These are phyloP conservation scores for Pelobates fuscus DNA, from an alignment of 2,113 vertebrate genomes.

Conservation along the genomic window DNA sequence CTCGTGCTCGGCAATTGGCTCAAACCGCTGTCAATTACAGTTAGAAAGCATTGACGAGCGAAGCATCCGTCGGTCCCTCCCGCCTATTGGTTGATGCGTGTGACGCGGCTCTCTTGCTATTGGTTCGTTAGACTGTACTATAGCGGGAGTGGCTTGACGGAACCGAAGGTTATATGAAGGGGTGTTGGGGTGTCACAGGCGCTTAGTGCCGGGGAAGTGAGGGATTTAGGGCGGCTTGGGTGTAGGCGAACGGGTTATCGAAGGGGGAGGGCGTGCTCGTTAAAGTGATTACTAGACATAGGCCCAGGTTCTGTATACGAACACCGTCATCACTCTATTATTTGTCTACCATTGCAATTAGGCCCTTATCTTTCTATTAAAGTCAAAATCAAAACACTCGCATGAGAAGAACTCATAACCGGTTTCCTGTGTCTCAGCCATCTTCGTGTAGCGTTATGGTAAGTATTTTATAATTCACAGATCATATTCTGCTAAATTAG, in stretches of 20 bases:
- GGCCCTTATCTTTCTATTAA: background rate
- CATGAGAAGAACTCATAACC: background rate
- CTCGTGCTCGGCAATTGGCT: background rate
- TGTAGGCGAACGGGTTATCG: background rate
- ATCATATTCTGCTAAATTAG: background rate
- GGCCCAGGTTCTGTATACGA: background rate
- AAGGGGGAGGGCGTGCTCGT: background rate
- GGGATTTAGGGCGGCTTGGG: background rate
- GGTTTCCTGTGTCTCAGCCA: background rate
- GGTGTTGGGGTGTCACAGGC: slow-evolving; percentile 11
- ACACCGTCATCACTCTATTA: background rate
- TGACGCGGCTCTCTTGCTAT: background rate
- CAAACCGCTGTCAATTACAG: background rate
- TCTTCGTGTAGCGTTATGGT: slow-evolving; percentile 22
- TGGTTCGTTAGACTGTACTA: background rate
- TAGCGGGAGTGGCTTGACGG: background rate
- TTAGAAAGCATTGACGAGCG: background rate
- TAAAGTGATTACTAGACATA: background rate
- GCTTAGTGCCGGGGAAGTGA: slow-evolving; percentile 29
- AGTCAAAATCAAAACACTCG: background rate
- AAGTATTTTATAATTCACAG: background rate
- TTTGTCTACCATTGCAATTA: background rate
- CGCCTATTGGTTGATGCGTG: background rate
- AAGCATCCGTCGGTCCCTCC: background rate
- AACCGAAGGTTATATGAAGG: slow-evolving; percentile 46